Evolutionary conservation across 2,888 invertebrate species (phyloP).

Genomic region (Dasypolia templi): DNA sequence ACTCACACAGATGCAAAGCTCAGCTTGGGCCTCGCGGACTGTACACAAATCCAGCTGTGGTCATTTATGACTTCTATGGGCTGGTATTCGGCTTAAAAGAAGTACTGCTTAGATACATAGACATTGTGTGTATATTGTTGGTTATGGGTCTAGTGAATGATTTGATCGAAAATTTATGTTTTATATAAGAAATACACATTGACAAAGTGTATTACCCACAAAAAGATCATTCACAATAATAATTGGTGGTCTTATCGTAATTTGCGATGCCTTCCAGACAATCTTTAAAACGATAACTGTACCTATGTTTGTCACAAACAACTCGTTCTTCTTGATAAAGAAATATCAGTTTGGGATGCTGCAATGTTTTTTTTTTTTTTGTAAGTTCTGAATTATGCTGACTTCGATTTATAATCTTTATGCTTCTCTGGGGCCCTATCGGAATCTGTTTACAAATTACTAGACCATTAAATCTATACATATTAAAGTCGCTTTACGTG

Average conservation of each 20-base stretch:
- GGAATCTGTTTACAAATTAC: neutral
- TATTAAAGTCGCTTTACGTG: neutral
- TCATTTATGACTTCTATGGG: neutral
- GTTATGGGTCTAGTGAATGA: neutral
- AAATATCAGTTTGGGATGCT: neutral
- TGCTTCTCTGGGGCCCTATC: neutral
- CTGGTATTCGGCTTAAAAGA: neutral
- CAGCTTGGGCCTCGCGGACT: too few species aligned
- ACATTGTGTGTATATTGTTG: neutral
- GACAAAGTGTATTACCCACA: neutral
- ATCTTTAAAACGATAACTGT: constrained; percentile 14
- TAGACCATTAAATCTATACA: neutral
- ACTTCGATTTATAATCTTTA: neutral
- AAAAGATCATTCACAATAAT: constrained; percentile 15
- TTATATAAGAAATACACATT: too few species aligned
- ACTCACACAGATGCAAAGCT: too few species aligned
- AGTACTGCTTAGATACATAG: neutral
- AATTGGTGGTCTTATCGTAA: constrained; percentile 21
- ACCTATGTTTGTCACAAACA: neutral
- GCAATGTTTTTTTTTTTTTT: neutral
- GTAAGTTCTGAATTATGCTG: neutral
- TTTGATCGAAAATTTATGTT: neutral
- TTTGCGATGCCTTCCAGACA: constrained; percentile 4
- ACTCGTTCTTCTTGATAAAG: neutral
- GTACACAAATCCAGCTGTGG: neutral